phyloP scores from a whole-genome alignment of 2,888 invertebrate species.

The Oscheius myriophilus region DNA sequence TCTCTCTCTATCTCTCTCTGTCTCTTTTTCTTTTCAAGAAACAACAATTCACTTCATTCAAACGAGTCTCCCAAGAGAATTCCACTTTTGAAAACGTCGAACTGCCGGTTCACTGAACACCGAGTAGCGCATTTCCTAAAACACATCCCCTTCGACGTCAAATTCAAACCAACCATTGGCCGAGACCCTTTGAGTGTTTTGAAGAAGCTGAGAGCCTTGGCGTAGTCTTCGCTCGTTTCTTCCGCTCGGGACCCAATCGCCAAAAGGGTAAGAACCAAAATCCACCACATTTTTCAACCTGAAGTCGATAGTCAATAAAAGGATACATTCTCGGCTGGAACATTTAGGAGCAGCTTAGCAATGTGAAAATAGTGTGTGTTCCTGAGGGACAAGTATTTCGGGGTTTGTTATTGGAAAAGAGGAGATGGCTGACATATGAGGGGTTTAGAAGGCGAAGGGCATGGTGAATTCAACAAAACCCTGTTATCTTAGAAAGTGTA shows the following conservation, averaged over 20 bases:
- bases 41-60: too few relatives aligned
- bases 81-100: slow-evolving; percentile 25
- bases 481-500: too few relatives aligned
- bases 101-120: slow-evolving; percentile 30
- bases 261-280: slow-evolving; percentile 4
- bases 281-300: slow-evolving; percentile 8
- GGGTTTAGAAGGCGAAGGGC: too few relatives aligned
- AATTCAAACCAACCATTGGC: slow-evolving; percentile 17
- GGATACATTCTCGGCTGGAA: too few relatives aligned
- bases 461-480: too few relatives aligned
- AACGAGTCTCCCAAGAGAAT: slow-evolving; percentile 8
- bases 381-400: slow-evolving; percentile 4
- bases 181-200: slow-evolving; percentile 9
- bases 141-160: not conserved
- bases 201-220: slow-evolving; percentile 17
- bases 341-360: too few relatives aligned
- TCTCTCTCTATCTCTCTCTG: too few relatives aligned
- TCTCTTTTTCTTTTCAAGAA: too few relatives aligned
- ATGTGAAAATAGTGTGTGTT: too few relatives aligned
- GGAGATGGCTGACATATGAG: not conserved
- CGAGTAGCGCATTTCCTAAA: slow-evolving; percentile 29
- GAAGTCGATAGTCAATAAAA: too few relatives aligned
- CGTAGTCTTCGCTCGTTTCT: slow-evolving; percentile 13
- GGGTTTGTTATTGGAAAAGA: slow-evolving; percentile 6
- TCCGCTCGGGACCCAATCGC: slow-evolving; percentile 7